Evolutionary conservation across 2,888 invertebrate genomes (phyloP).

Genomic region (Apocheima hispidaria): DNA sequence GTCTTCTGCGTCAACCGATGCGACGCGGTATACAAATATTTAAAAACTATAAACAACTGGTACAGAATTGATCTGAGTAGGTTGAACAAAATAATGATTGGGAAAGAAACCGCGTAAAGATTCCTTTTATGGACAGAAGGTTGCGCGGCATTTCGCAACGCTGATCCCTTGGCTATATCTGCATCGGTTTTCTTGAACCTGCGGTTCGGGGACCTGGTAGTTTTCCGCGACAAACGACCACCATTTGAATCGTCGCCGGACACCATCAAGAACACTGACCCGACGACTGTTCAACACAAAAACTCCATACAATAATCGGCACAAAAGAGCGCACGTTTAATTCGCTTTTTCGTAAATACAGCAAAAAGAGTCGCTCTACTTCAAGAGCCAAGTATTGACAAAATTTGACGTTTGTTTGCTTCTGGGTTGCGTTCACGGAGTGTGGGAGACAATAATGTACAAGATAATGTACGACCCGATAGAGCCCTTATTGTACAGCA

Average conservation of each 20-base stretch:
- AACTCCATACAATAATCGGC: conserved; percentile 74
- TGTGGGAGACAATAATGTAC: too few relatives aligned
- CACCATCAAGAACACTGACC: conserved; percentile 84
- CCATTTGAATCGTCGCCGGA: conserved; percentile 86
- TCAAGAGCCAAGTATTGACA: conserved; percentile 55
- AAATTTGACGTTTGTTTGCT: conserved; percentile 53
- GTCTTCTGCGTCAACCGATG: conserved; percentile 90
- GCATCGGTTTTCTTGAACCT: conserved; percentile 88
- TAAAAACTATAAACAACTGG: conserved; percentile 94
- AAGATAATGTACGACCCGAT: too few relatives aligned
- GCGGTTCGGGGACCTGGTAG: conserved; percentile 88
- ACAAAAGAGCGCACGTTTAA: conserved; percentile 75
- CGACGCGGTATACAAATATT: conserved; percentile 93
- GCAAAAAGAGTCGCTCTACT: conserved; percentile 26
- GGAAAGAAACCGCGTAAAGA: conserved; percentile 95
- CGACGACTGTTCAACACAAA: conserved; percentile 72
- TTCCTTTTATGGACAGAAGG: conserved; percentile 95
- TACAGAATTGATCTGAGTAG: conserved; percentile 93
- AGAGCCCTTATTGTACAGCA: too few relatives aligned
- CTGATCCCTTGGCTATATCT: conserved; percentile 87
- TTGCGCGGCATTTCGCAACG: conserved; percentile 87
- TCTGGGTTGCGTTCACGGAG: background rate
- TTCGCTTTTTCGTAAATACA: conserved; percentile 41
- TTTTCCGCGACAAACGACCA: conserved; percentile 89
- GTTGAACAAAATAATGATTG: conserved; percentile 94